phyloP scores from a whole-genome alignment of 92 coral and sea anemone species.

The Phenganax stokvisi region DNA sequence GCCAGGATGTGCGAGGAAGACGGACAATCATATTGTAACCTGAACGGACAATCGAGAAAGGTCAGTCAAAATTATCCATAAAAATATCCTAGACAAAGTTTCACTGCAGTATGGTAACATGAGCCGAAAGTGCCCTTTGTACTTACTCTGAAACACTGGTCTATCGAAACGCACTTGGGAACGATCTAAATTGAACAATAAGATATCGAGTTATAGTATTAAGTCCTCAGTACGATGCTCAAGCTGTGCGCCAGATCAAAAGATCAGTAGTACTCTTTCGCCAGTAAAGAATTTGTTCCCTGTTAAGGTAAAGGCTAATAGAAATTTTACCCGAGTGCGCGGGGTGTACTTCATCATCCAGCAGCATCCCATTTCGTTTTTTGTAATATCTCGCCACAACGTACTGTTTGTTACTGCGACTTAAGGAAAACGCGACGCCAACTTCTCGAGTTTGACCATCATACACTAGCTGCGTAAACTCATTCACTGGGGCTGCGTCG shows the following conservation, averaged over 20 bases:
- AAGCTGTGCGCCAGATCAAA: too few relatives aligned
- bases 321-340: conserved; percentile 28
- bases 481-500: conserved; percentile 29
- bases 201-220: not conserved
- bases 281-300: too few relatives aligned
- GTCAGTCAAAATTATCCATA: not conserved
- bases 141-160: conserved; percentile 38
- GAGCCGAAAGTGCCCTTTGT: too few relatives aligned
- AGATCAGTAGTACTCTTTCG: too few relatives aligned
- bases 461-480: conserved; percentile 36
- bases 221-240: too few relatives aligned
- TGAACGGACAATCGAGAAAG: not conserved
- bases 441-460: conserved; percentile 40
- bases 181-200: not conserved
- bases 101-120: not conserved
- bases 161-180: conserved; percentile 24
- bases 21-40: conserved; percentile 34
- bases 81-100: not conserved
- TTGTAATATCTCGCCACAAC: conserved; percentile 37
- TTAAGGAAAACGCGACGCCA: conserved; percentile 27
- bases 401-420: conserved; percentile 38
- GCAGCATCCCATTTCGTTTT: conserved; percentile 10
- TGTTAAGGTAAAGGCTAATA: not conserved
- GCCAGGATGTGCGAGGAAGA: conserved; percentile 30
- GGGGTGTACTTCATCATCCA: conserved; percentile 33